Evolutionary conservation across 2,113 vertebrate genomes (phyloP).

Genomic region (Callospermophilus lateralis): DNA sequence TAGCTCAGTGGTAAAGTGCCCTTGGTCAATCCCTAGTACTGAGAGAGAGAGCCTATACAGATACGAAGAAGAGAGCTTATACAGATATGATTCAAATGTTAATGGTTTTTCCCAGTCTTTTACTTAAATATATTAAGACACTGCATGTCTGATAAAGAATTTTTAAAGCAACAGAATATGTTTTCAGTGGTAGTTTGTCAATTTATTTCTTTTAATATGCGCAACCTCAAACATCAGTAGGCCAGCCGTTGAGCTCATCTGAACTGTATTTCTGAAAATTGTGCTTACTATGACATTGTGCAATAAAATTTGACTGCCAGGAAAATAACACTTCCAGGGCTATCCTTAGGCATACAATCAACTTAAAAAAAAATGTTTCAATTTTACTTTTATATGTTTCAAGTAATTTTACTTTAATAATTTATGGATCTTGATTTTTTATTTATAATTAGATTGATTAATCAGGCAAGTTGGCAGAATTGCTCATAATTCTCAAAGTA

Average conservation of each 20-base stretch:
- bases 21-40: no score
- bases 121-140: conserved; percentile 9
- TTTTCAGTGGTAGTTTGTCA: background rate
- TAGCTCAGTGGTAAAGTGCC: no score
- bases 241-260: background rate
- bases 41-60: background rate
- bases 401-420: background rate
- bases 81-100: background rate
- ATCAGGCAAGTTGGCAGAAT: background rate
- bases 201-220: conserved; percentile 66
- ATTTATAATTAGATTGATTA: background rate
- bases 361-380: background rate
- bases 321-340: conserved; percentile 72
- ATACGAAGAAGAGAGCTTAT: background rate
- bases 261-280: background rate
- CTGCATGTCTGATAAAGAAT: background rate
- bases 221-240: background rate
- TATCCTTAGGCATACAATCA: conserved; percentile 41
- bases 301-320: conserved; percentile 52
- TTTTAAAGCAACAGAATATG: conserved; percentile 40
- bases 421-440: background rate
- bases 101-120: background rate
- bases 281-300: background rate
- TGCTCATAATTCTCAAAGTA: conserved; percentile 6
- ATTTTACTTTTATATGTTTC: conserved; percentile 14